A percentile compares a stretch with the other conserved stretches of the same genome.
Evolutionary conservation across 1,140 invertebrate genomes (phyloP).

Genomic region (Xylocopa sonorina): DNA sequence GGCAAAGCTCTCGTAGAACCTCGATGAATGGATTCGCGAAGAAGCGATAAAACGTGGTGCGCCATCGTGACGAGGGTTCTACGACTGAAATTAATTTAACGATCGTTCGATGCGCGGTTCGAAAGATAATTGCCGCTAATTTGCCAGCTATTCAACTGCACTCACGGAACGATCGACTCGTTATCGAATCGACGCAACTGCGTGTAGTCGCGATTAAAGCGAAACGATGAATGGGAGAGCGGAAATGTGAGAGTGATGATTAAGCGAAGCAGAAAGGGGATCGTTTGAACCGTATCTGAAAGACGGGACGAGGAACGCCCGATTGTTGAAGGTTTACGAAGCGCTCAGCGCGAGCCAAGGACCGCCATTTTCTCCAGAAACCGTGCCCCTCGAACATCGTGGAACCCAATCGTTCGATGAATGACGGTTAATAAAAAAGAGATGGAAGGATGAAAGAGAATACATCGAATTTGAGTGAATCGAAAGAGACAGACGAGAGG

Average conservation of each 20-base stretch:
- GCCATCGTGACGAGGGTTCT: background rate
- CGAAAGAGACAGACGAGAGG: background rate
- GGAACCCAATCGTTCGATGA: background rate
- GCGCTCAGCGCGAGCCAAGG: background rate
- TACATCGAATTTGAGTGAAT: too few relatives aligned
- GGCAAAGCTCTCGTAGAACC: background rate
- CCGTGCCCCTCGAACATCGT: background rate
- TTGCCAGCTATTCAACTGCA: background rate
- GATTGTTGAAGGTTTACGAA: constrained; percentile 44
- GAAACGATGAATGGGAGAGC: background rate
- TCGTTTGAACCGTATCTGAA: constrained; percentile 22
- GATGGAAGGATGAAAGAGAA: background rate
- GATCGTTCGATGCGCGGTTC: background rate
- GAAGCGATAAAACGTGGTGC: constrained; percentile 19
- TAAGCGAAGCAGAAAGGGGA: too few relatives aligned
- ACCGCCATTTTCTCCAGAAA: background rate
- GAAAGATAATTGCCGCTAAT: background rate
- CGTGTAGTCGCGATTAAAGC: background rate
- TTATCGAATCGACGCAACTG: background rate
- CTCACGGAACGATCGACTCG: background rate
- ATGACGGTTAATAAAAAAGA: background rate
- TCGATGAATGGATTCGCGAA: background rate
- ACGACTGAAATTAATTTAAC: constrained; percentile 3
- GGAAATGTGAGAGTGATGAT: background rate
- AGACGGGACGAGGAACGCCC: constrained; percentile 43